phyloP scores from a whole-genome alignment of 2,888 invertebrate genomes.

The Ormyrus rosae region DNA sequence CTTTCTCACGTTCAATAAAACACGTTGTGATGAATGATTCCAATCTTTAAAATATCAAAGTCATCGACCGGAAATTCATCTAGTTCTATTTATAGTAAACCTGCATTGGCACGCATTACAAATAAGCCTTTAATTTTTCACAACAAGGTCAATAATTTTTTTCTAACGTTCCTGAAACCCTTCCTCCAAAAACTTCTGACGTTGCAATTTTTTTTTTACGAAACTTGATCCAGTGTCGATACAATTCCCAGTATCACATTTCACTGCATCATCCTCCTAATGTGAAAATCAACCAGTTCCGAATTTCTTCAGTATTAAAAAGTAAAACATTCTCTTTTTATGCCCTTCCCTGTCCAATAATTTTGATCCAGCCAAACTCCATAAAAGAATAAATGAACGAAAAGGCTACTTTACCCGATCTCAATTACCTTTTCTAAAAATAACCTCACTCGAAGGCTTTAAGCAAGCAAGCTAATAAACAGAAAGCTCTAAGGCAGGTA shows the following conservation, averaged over 20 bases:
- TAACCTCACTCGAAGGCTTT: too few species aligned
- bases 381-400: not conserved
- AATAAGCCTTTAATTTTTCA: constrained; percentile 46
- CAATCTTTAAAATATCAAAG: constrained; percentile 40
- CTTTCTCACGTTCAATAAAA: constrained; percentile 41
- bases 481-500: too few species aligned
- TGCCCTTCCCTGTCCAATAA: too few species aligned
- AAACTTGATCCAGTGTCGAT: not conserved
- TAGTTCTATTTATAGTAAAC: constrained; percentile 21
- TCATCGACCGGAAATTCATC: constrained; percentile 47
- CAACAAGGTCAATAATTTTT: constrained; percentile 23
- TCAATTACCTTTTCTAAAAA: too few species aligned
- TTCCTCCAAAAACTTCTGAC: constrained; percentile 36
- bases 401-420: not conserved
- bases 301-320: not conserved
- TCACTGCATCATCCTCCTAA: constrained; percentile 8
- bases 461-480: too few species aligned
- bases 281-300: too few species aligned
- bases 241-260: constrained; percentile 28
- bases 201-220: constrained; percentile 26
- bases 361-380: not conserved
- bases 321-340: not conserved
- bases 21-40: constrained; percentile 23
- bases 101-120: constrained; percentile 14
- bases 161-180: constrained; percentile 20